Percentiles rank a stretch among this genome's conserved stretches.
phyloP scores from a whole-genome alignment of 2,888 invertebrate species.

The Unio delphinus region DNA sequence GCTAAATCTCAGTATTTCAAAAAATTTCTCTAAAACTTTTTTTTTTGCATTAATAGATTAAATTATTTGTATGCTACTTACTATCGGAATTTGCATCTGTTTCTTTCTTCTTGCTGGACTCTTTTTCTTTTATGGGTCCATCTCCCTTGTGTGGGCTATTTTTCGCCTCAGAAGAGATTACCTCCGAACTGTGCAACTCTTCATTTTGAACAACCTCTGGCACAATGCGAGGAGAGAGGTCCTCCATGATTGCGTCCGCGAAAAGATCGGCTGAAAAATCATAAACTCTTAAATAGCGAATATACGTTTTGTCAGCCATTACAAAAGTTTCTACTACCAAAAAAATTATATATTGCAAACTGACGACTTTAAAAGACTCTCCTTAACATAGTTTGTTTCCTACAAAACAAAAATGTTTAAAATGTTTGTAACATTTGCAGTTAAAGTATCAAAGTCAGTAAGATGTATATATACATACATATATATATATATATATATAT shows the following conservation, averaged over 20 bases:
- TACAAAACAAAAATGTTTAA: too few species aligned
- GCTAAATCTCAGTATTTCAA: too few species aligned
- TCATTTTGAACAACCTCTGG: slow-evolving; percentile 12
- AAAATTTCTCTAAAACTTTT: too few species aligned
- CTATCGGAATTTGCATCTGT: not conserved
- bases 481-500: too few species aligned
- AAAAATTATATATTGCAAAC: too few species aligned
- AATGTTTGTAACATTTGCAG: too few species aligned
- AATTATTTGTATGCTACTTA: too few species aligned
- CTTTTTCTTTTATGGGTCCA: slow-evolving; percentile 3
- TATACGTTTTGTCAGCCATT: not conserved
- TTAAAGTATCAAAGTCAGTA: too few species aligned
- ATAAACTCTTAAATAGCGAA: not conserved
- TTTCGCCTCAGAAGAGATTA: not conserved
- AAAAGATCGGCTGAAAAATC: slow-evolving; percentile 39
- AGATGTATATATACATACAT: too few species aligned
- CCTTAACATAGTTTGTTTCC: too few species aligned
- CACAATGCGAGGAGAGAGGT: slow-evolving; percentile 25
- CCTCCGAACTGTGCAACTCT: not conserved
- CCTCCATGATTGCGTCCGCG: slow-evolving; percentile 39
- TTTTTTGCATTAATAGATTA: not conserved
- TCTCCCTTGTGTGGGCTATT: not conserved
- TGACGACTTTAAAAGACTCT: too few species aligned
- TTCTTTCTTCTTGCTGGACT: not conserved
- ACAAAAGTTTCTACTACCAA: not conserved